Conservation (phyloP, 2,113 vertebrate genomes). For the Perca flavescens region DNA sequence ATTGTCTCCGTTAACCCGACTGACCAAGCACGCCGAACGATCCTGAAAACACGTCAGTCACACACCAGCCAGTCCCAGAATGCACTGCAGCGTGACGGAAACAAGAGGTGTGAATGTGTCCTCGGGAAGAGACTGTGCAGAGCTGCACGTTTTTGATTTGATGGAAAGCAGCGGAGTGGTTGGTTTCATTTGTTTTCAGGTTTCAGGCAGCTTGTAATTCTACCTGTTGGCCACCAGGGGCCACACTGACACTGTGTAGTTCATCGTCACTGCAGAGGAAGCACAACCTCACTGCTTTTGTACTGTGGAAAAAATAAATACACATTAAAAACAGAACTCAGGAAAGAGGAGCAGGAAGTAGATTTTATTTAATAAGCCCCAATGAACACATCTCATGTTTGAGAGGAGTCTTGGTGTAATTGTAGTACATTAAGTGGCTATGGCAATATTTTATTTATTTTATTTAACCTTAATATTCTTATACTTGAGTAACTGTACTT, state of each 20-base stretch:
- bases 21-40: neutral
- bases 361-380: no score
- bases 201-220: slow-evolving; percentile 4
- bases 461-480: no score
- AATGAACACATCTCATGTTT: no score
- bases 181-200: neutral
- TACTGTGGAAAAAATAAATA: neutral
- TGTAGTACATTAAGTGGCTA: no score
- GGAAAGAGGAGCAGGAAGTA: no score
- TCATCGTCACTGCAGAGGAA: neutral
- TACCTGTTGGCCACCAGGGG: slow-evolving; percentile 55
- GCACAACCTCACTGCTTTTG: neutral
- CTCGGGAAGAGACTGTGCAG: neutral
- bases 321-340: no score
- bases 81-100: slow-evolving; percentile 24
- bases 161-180: neutral
- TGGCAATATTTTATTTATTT: no score
- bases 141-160: neutral
- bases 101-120: neutral
- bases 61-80: slow-evolving; percentile 13
- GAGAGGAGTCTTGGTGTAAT: no score
- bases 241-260: slow-evolving; percentile 22
- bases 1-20: neutral
- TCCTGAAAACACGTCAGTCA: neutral
- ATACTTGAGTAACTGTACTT: no score